Conservation (phyloP, 2,888 invertebrate genomes). For the Aphidius colemani region DNA sequence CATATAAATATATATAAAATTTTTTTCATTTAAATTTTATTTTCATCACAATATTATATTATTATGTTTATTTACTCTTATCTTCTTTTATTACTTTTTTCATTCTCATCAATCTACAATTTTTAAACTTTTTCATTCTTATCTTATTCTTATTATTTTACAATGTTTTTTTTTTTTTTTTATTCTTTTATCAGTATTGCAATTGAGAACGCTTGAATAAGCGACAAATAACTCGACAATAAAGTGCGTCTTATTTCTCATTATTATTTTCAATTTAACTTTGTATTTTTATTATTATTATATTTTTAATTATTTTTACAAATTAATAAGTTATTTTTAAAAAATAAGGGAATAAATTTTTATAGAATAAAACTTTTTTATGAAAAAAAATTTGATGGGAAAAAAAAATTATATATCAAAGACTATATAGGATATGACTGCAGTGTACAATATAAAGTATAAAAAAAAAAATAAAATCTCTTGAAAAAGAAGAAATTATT, state of each 20-base stretch:
- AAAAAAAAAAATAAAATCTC: neutral
- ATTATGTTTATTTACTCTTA: constrained; percentile 7
- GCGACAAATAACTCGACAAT: constrained; percentile 21
- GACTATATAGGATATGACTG: no score
- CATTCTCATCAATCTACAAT: constrained; percentile 3
- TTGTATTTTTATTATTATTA: neutral
- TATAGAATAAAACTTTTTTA: no score
- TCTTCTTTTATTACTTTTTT: constrained; percentile 5
- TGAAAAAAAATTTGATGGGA: no score
- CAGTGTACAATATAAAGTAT: no score
- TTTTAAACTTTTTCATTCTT: constrained; percentile 6
- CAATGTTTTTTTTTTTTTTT: neutral
- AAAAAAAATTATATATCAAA: no score
- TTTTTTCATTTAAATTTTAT: no score
- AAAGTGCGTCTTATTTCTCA: neutral
- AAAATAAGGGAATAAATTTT: no score
- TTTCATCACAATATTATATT: neutral
- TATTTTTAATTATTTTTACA: neutral
- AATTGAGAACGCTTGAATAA: constrained; percentile 25
- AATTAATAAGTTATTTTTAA: no score
- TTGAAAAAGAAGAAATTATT: neutral
- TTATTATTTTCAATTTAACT: no score
- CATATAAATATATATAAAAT: no score
- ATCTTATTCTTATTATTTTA: constrained; percentile 5
- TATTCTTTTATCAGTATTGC: constrained; percentile 6